A percentile compares a stretch with the other conserved stretches of the same genome.
These are phyloP conservation scores for Iguana delicatissima DNA, from an alignment of 2,797 vertebrate genomes.

Conservation along the genomic window DNA sequence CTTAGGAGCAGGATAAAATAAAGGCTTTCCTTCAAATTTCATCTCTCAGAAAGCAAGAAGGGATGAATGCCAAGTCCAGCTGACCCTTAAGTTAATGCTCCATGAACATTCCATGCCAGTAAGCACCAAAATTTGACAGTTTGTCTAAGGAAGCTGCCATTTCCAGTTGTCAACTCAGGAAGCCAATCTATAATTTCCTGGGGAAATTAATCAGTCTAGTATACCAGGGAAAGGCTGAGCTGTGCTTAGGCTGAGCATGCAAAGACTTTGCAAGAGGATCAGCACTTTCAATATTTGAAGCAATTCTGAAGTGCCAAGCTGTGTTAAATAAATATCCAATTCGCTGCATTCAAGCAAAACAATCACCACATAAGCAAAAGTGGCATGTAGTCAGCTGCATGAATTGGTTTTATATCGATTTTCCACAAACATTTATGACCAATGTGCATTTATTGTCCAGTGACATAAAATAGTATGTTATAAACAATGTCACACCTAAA, in stretches of 20 bases:
- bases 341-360: conserved; percentile 52
- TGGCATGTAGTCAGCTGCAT: conserved; percentile 43
- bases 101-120: background rate
- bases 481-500: background rate
- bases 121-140: background rate
- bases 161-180: conserved; percentile 13
- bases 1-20: conserved; percentile 24
- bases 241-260: background rate
- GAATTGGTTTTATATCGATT: conserved; percentile 51
- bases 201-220: background rate
- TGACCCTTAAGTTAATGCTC: conserved; percentile 27
- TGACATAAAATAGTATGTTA: background rate
- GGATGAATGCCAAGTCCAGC: conserved; percentile 30
- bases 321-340: conserved; percentile 49
- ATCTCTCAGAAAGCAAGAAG: conserved; percentile 3
- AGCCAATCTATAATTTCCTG: conserved; percentile 24
- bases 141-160: conserved; percentile 26
- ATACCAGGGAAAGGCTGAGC: background rate
- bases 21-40: conserved; percentile 17
- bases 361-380: conserved; percentile 48
- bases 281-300: conserved; percentile 39
- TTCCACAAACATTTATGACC: conserved; percentile 19
- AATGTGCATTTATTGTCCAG: background rate
- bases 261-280: background rate
- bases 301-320: conserved; percentile 27